Evolutionary conservation across 2,113 vertebrate species (phyloP), one percentile per base, ranked within the genome.

Genomic region (Todiramphus chloris): DNA sequence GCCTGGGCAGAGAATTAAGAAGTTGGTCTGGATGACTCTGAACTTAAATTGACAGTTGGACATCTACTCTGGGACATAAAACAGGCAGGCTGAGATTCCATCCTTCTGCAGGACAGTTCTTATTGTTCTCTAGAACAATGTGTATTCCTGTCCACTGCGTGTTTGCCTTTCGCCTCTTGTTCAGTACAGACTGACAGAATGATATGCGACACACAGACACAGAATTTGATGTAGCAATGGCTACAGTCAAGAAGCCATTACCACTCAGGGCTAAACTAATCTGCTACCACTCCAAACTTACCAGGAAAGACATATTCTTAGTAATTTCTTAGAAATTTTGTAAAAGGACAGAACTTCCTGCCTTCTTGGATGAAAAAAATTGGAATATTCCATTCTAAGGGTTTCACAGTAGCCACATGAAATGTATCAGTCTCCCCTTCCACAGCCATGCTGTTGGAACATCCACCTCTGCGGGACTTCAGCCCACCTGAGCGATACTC

Each of bases 221-320:
- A 18, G 37, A 15, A 37, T 25, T 17, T 0, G 3, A n/a, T 15
- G 46, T 1, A 5, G 15, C 43, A 72, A 3, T 0, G 2, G 56
- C 43, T 64, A 21, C 25, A 16, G 33, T 3, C 21, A 31, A 63
- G 16, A 31, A 39, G 15, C 10, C 27, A 39, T 16, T 19, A 5
- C 48, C 20, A 1, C 25, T 25, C 4, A 41, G 0, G 10, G 31
- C 41, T 81, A 9, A 81, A 82, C 33, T 51, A 8, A 25, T 3
- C 39, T 63, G 19, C 28, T 15, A 5, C 16, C 3, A 60, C 18
- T 24, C 35, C 24, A 16, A 87, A 17, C 10, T 60, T 17, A 62
- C 3, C 14, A 14, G 23, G 39, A 62, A 8, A 1, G 4, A 41
- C 3, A 41, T 28, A 63, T 16, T 16, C 11, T 11, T 16, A 17